These are phyloP conservation scores for Phania funesta DNA, from an alignment of 2,888 invertebrate species.

Conservation along the genomic window DNA sequence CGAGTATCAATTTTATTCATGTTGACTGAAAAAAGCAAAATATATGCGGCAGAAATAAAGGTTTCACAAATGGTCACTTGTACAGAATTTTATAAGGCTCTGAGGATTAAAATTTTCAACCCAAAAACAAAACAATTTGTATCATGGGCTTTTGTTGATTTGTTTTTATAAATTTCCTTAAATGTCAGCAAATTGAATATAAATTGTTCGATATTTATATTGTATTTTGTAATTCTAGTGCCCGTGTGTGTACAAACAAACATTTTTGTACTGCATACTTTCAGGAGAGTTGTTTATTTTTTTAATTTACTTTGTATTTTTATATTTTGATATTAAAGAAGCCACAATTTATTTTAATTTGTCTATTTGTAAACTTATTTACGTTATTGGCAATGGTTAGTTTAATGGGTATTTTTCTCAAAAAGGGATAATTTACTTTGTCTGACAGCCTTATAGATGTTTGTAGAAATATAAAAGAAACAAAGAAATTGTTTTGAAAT, in stretches of 20 bases:
- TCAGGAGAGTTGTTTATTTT: constrained; percentile 42
- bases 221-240: neutral
- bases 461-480: constrained; percentile 51
- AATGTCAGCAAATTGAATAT: constrained; percentile 59
- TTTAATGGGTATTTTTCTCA: constrained; percentile 23
- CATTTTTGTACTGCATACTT: constrained; percentile 34
- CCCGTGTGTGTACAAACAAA: neutral
- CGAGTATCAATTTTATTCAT: neutral
- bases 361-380: constrained; percentile 45
- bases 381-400: constrained; percentile 40
- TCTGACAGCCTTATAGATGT: constrained; percentile 63
- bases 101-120: constrained; percentile 50
- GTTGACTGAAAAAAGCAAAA: constrained; percentile 9
- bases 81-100: constrained; percentile 46
- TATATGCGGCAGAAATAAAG: constrained; percentile 12
- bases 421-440: constrained; percentile 47
- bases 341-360: constrained; percentile 65
- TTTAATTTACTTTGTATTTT: constrained; percentile 23
- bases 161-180: constrained; percentile 30
- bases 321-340: constrained; percentile 32
- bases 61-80: constrained; percentile 42
- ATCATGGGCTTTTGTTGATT: constrained; percentile 10
- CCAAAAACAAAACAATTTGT: constrained; percentile 56
- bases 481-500: neutral
- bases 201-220: constrained; percentile 55